Evolutionary conservation across 92 coral and sea anemone genomes (phyloP), one percentile per base, ranked within the genome.

Genomic region (Epizoanthus illoricatus): DNA sequence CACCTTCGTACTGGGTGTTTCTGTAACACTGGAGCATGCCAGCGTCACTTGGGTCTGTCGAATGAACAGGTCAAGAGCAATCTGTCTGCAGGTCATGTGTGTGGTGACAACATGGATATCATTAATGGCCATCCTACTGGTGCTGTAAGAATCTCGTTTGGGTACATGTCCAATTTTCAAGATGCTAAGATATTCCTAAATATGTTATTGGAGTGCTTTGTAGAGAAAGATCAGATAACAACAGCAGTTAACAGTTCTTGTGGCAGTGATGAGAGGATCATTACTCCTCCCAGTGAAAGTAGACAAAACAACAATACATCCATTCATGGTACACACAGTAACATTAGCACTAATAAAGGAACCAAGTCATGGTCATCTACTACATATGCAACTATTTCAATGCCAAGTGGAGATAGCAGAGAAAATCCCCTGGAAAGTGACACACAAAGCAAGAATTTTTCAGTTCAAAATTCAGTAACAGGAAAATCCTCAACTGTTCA

Each of bases 1-100:
- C 98, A 97, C 79, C 87, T 97, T 36, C 86, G 99, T n/a, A 97
- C 99, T 5, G 99, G 99, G 21, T 97, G 98, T 65, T 97, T 97
- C 89, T 97, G 99, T 71, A 97, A 97, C 83, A 88, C 91, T 9
- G 99, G 99, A 21, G 98, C 98, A 8, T 94, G 99, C 66, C 98
- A 97, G 71, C 83, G 86, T 24, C 86, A 80, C 18, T 86, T 97
- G n/a, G 89, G 79, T 49, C 60, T 97, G 52, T 90, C 97, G 24
- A 93, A 91, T 76, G 76, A 86, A 65, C 94, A 94, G 69, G 79
- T 93, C 20, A 85, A 88, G 81, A 86, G 73, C 62, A 90, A 97
- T 81, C 80, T 91, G 23, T 72, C 84, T 54, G 94, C 97, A 49
- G 99, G 99, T 33, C 99, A 97, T 75, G 94, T 94, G 8, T 97